Conservation (phyloP, 2,797 vertebrate species). For the Sebastes taczanowskii region DNA sequence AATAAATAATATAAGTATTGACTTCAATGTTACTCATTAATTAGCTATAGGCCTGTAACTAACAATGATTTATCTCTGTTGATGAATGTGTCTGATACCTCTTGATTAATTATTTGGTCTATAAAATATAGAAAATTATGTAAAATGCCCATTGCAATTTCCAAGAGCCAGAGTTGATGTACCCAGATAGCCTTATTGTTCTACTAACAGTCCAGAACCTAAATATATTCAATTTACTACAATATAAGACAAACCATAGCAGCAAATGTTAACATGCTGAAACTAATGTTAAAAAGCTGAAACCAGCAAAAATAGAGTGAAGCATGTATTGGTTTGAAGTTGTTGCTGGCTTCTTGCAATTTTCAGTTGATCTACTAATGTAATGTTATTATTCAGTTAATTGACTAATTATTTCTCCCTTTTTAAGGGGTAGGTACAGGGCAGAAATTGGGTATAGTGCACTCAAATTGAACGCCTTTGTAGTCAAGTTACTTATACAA, state of each 20-base stretch:
- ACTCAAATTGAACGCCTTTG: background rate
- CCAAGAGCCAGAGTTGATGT: background rate
- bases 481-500: background rate
- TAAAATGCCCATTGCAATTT: background rate
- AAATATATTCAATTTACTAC: background rate
- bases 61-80: background rate
- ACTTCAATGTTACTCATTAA: background rate
- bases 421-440: background rate
- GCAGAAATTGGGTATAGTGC: background rate
- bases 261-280: background rate
- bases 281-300: background rate
- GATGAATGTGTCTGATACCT: background rate
- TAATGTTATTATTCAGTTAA: background rate
- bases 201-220: background rate
- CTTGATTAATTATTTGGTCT: background rate
- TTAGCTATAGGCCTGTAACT: background rate
- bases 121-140: background rate
- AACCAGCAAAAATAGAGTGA: background rate
- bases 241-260: background rate
- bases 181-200: fast-evolving
- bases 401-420: background rate
- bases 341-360: background rate
- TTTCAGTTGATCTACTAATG: background rate
- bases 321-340: background rate
- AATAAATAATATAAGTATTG: background rate